Percentiles rank a stretch among this genome's conserved stretches.
Evolutionary conservation across 2,113 vertebrate genomes (phyloP).

Genomic region (Oryzias woworae): DNA sequence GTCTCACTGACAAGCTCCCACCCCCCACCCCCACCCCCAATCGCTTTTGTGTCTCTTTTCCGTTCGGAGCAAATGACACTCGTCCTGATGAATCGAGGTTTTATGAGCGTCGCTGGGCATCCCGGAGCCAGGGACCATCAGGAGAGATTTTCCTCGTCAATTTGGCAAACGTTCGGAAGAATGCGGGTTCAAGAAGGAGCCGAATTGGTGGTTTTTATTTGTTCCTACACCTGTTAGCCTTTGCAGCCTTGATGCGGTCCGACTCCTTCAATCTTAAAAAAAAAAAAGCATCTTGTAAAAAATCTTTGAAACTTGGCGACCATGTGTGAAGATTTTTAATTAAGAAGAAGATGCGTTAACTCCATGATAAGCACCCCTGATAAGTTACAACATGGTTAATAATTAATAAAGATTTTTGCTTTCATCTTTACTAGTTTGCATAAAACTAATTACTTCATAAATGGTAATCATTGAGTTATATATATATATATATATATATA

Average conservation of each 20-base stretch:
- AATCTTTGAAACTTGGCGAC: conserved; percentile 63
- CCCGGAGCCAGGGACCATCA: conserved; percentile 89
- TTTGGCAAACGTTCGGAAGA: conserved; percentile 88
- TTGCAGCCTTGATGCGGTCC: conserved; percentile 37
- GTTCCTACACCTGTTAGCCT: conserved; percentile 40
- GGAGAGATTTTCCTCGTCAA: conserved; percentile 83
- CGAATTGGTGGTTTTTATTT: conserved; percentile 35
- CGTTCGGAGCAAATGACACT: conserved; percentile 99
- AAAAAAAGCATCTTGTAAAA: conserved; percentile 44
- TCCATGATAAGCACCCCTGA: conserved; percentile 79
- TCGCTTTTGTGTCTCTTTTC: conserved; percentile 97
- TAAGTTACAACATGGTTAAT: conserved; percentile 98
- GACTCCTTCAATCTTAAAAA: conserved; percentile 40
- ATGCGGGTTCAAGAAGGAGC: conserved; percentile 33
- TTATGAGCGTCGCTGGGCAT: conserved; percentile 92
- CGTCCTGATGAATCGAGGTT: conserved; percentile 99
- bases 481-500: neutral
- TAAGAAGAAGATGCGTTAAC: conserved; percentile 92
- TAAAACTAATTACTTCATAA: conserved; percentile 98
- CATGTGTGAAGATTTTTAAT: conserved; percentile 93
- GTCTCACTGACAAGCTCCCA: conserved; percentile 98
- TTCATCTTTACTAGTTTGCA: conserved; percentile 99
- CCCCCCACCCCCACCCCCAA: conserved; percentile 25
- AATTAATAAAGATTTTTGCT: conserved; percentile 99
- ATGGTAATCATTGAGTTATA: conserved; percentile 76